Conservation (phyloP, 2,113 vertebrate genomes). For the Callorhinus ursinus region DNA sequence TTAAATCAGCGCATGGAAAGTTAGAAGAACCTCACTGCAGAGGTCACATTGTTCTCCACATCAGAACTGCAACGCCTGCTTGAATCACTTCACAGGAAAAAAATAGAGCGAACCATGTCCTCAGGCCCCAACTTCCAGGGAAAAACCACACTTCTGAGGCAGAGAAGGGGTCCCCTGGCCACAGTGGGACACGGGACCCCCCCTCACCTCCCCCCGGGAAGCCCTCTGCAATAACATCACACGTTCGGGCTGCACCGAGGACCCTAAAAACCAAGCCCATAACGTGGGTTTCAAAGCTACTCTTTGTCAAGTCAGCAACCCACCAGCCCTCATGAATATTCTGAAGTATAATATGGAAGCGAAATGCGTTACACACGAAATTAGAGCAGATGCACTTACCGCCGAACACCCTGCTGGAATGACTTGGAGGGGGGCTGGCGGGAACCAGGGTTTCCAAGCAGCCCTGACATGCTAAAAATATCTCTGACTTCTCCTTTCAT, state of each 20-base stretch:
- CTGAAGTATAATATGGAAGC: rapidly evolving
- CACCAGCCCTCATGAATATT: background rate
- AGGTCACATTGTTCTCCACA: background rate
- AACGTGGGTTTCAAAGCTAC: background rate
- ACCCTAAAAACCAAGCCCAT: background rate
- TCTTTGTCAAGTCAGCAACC: background rate
- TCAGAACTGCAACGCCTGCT: background rate
- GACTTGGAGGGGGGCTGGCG: slow-evolving; percentile 36
- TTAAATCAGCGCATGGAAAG: background rate
- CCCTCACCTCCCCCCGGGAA: no score
- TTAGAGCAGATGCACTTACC: rapidly evolving
- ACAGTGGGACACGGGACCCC: rapidly evolving
- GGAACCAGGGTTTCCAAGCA: slow-evolving; percentile 25
- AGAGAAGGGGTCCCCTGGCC: background rate
- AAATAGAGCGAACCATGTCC: rapidly evolving
- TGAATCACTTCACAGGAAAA: background rate
- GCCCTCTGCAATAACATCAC: rapidly evolving
- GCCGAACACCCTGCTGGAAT: slow-evolving; percentile 51
- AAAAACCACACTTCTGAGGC: background rate
- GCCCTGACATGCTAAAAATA: slow-evolving; percentile 61
- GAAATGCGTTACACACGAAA: background rate
- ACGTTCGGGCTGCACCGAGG: background rate
- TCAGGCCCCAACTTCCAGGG: rapidly evolving
- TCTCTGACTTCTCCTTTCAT: slow-evolving; percentile 64
- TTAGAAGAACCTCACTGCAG: rapidly evolving